Evolutionary conservation across 1,140 invertebrate genomes (phyloP), one percentile per base, ranked within the genome.

Genomic region (Cyphomyrmex costatus): DNA sequence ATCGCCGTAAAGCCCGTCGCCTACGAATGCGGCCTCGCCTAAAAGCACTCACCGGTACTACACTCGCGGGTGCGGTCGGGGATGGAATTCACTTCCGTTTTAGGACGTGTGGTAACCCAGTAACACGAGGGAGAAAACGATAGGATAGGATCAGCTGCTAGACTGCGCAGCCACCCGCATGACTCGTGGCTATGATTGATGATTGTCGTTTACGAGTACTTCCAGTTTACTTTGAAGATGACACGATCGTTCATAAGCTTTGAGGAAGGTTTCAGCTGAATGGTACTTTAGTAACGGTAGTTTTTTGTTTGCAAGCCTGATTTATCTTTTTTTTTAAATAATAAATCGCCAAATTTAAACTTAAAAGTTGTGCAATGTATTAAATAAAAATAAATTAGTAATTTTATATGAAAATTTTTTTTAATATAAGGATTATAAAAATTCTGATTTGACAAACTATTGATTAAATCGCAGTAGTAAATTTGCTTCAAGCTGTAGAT

Each of bases 1-100:
- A 80, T 86, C 84, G 74, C 79, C 79, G 68, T 89, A 86, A 92
- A 92, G 84, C 85, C n/a, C 78, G 49, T 85, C 74, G 73, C n/a
- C 61, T 85, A 78, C 86, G 56, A 84, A 79, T 85, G 63, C 66
- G 46, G 68, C 30, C 27, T 51, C 60, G 53, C 74, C 70, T 90
- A 82, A 90, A 90, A 90, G 89, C 88, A 73, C 77, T 90, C 63
- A 74, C 53, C 24, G 21, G 33, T 61, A 86, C 56, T 76, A 36
- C n/a, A 36, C 27, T 61, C 12, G 16, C 27, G 71, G 27, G 21
- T 10, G 42, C n/a, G 63, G 49, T 33, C 24, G 61, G 53, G 58
- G 73, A 76, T 82, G 46, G 24, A n/a, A 74, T 63, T 53, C 33
- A 27, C 60, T 86, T 68, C 61, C 58, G 36, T 51, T 33, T 14